Percentiles rank a stretch among this genome's conserved stretches.
Evolutionary conservation across 2,113 vertebrate species (phyloP).

Genomic region (Otocyon megalotis): DNA sequence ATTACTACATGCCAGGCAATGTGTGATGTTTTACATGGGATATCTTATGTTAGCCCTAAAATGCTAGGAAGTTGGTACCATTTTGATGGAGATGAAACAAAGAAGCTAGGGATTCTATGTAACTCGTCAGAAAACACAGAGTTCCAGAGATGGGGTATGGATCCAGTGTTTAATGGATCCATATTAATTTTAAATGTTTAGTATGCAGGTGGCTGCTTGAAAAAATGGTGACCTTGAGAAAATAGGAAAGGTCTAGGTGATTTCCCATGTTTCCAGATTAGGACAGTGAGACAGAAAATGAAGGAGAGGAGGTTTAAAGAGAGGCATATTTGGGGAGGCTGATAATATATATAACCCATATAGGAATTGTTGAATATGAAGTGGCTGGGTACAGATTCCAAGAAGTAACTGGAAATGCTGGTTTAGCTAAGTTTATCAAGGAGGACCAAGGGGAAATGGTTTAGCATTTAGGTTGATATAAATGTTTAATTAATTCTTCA

Average conservation of each 20-base stretch:
- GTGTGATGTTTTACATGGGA: not conserved
- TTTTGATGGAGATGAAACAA: not conserved
- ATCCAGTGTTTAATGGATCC: not conserved
- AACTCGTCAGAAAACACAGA: not conserved
- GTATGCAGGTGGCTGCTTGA: not conserved
- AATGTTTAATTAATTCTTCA: not conserved
- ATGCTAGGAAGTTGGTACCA: not conserved
- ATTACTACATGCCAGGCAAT: not conserved
- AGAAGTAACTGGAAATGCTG: not conserved
- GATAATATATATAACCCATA: not conserved
- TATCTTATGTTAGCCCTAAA: conserved; percentile 8
- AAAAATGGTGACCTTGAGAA: not conserved
- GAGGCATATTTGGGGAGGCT: not conserved
- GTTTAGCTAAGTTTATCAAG: not conserved
- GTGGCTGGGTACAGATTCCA: not conserved
- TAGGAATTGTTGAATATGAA: not conserved
- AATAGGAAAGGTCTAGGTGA: not conserved
- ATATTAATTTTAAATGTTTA: not conserved
- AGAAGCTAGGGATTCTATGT: not conserved
- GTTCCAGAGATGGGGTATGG: not conserved
- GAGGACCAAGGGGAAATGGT: not conserved
- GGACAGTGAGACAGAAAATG: not conserved
- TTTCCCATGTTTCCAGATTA: not conserved
- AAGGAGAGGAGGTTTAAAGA: not conserved
- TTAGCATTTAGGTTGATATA: not conserved